Base-by-base conservation (phyloP, 2,888 invertebrate species). In the Petrophora chlorosata region DNA sequence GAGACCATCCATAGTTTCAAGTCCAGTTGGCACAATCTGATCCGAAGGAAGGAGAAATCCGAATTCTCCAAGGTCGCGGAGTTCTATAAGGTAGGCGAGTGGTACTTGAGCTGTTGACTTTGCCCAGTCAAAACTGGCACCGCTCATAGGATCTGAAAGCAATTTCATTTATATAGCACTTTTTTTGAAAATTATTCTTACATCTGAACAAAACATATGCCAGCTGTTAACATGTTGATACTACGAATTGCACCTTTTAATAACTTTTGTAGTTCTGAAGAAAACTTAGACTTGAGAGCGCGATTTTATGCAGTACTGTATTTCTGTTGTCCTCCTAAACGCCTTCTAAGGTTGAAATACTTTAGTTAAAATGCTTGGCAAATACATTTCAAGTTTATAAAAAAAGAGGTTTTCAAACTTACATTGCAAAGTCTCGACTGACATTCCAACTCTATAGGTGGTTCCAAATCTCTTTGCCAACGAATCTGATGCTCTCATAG, bases 1-100 rank as follows among this genome's bases (percentile, higher is more conserved):
- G 0, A 93, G 64, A 2, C 91, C 92, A 44, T 92, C 92, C 75
- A 94, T 85, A 0, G 92, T 89, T 77, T 95, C 95, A 35, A 90
- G 68, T 26, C 86, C 91, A 16, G 92, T 93, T 1, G 87, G 87
- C 5, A 90, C 72, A 29, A 93, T 93, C 52, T 91, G 82, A 0
- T 76, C 73, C 0, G 89, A 62, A 0, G 92, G 92, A 0, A 94
- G 76, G 1, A 92, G 64, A 71, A 93, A 94, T 0, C 93, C 94
- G 30, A 80, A 90, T 4, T 74, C 72, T 1, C 93, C 92, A 2
- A 82, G 80, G 58, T 93, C 93, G 14, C 92, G 73, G 0, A 94
- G 83, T 63, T 94, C 94, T n/a, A 93, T 79, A 0, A 92, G 90
- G 62, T 91, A 92, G 0, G 91, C 73, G 26, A 93, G 84, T 3